A percentile compares a stretch with the other conserved stretches of the same genome.
phyloP scores from a whole-genome alignment of 2,888 invertebrate species.

The Eupithecia exiguata region DNA sequence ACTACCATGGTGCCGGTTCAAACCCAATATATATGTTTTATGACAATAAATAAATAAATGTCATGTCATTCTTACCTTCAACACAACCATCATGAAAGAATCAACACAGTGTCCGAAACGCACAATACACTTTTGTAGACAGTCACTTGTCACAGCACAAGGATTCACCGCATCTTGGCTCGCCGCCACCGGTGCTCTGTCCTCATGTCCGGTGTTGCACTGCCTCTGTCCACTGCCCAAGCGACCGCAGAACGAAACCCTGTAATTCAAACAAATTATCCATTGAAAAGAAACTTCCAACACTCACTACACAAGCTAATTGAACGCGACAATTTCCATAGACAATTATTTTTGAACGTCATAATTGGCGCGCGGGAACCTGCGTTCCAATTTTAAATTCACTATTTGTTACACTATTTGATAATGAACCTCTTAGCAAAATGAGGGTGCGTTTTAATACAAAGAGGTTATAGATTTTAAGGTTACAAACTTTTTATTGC shows the following conservation, averaged over 20 bases:
- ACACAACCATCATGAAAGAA: conserved; percentile 56
- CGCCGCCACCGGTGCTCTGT: conserved; percentile 52
- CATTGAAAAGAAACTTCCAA: conserved; percentile 70
- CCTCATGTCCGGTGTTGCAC: conserved; percentile 65
- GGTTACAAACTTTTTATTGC: conserved; percentile 55
- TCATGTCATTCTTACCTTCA: conserved; percentile 58
- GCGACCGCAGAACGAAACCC: conserved; percentile 74
- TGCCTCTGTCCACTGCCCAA: conserved; percentile 51
- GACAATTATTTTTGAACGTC: conserved; percentile 42
- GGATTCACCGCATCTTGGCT: conserved; percentile 60
- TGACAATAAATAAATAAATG: too few relatives aligned
- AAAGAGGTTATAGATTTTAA: conserved; percentile 8
- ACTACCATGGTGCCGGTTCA: neutral
- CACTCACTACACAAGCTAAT: conserved; percentile 68
- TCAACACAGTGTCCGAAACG: conserved; percentile 47
- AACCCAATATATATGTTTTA: too few relatives aligned
- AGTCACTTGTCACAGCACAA: conserved; percentile 54
- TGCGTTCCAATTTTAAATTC: conserved; percentile 46
- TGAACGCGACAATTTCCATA: conserved; percentile 45
- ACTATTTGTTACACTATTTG: conserved; percentile 31
- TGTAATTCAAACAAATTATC: conserved; percentile 76
- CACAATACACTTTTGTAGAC: conserved; percentile 55
- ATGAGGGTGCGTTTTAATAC: conserved; percentile 16
- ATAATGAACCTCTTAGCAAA: neutral
- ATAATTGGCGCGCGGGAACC: conserved; percentile 54